phyloP scores from a whole-genome alignment of 1,140 invertebrate genomes.

The Trialeurodes vaporariorum region DNA sequence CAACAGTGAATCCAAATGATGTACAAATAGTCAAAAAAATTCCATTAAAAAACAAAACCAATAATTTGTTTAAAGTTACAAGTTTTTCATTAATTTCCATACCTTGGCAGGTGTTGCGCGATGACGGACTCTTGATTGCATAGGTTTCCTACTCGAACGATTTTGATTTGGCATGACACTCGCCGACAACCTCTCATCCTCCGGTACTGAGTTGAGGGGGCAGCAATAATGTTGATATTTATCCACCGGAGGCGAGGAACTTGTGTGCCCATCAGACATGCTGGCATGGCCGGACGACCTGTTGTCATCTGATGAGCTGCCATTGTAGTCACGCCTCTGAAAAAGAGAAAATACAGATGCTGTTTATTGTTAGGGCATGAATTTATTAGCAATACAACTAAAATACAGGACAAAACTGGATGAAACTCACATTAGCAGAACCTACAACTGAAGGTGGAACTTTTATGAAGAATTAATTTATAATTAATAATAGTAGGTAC shows the following conservation, averaged over 20 bases:
- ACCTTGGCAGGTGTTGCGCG: constrained; percentile 53
- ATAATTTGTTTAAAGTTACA: neutral
- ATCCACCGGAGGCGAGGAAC: constrained; percentile 44
- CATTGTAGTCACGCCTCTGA: constrained; percentile 58
- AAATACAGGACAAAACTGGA: too few relatives aligned
- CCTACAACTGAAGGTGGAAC: too few relatives aligned
- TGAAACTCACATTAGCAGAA: too few relatives aligned
- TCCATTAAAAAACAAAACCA: too few relatives aligned
- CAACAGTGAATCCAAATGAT: too few relatives aligned
- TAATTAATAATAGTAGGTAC: too few relatives aligned
- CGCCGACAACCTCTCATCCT: constrained; percentile 51
- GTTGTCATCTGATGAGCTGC: constrained; percentile 76
- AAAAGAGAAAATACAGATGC: constrained; percentile 21
- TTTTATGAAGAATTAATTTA: too few relatives aligned
- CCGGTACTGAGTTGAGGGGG: constrained; percentile 49
- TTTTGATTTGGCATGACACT: constrained; percentile 48
- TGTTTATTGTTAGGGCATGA: too few relatives aligned
- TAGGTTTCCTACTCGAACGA: constrained; percentile 38
- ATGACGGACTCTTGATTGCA: constrained; percentile 46
- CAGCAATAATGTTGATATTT: constrained; percentile 43
- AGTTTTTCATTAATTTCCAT: constrained; percentile 12
- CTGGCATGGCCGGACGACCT: constrained; percentile 80
- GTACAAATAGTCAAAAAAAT: too few relatives aligned
- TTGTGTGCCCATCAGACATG: constrained; percentile 70
- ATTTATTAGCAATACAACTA: too few relatives aligned